phyloP scores from a whole-genome alignment of 1,140 invertebrate genomes.

The Asobara japonica region DNA sequence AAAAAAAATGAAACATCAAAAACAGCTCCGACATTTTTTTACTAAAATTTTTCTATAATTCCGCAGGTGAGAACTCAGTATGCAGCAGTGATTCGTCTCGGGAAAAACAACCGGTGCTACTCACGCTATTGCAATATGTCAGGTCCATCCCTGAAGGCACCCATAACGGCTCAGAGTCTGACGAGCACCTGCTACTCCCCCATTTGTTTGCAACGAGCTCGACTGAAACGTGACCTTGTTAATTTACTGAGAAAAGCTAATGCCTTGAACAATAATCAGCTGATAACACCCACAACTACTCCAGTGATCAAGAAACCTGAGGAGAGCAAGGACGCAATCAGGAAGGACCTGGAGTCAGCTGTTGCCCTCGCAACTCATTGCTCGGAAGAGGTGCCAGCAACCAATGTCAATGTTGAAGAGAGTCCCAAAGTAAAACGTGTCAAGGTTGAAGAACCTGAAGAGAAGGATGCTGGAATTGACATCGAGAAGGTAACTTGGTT shows the following conservation, averaged over 20 bases:
- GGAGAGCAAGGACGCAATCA: constrained; percentile 68
- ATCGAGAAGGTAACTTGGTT: constrained; percentile 59
- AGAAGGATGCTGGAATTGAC: constrained; percentile 49
- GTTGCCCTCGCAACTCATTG: constrained; percentile 69
- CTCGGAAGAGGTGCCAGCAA: constrained; percentile 63
- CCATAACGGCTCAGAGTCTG: constrained; percentile 66
- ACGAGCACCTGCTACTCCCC: constrained; percentile 80
- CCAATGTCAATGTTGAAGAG: constrained; percentile 55
- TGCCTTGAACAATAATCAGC: constrained; percentile 56
- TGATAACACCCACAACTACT: background rate
- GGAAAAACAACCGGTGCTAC: constrained; percentile 77
- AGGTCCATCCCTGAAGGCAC: constrained; percentile 46
- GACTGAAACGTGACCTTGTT: constrained; percentile 75
- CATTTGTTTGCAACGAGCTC: constrained; percentile 75
- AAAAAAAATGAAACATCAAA: too few species aligned
- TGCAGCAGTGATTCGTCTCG: constrained; percentile 71
- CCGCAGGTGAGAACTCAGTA: constrained; percentile 74
- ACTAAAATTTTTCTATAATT: too few species aligned
- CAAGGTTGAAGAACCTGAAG: constrained; percentile 51
- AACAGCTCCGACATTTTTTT: too few species aligned
- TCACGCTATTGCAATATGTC: constrained; percentile 75
- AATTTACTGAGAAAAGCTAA: constrained; percentile 73
- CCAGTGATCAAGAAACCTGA: constrained; percentile 41
- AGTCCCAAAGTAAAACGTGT: constrained; percentile 47
- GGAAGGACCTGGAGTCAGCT: constrained; percentile 71